Percentiles rank a stretch among this genome's conserved stretches.
These are phyloP conservation scores for Saccopteryx leptura DNA, from an alignment of 2,113 vertebrate species.

Conservation along the genomic window DNA sequence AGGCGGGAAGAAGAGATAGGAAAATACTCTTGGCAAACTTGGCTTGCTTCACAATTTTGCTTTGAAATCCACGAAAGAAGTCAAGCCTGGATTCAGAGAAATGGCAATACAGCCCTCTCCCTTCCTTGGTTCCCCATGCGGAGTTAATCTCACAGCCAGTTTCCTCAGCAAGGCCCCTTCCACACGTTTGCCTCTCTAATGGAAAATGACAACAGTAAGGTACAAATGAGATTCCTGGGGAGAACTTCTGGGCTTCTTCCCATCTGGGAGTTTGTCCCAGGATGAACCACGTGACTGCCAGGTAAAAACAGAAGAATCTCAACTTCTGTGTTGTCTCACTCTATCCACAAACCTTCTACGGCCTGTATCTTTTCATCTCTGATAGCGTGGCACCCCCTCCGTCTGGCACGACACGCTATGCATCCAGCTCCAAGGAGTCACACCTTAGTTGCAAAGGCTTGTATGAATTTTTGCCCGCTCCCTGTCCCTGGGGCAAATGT, in stretches of 20 bases:
- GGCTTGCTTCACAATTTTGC: neutral
- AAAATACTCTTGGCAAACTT: neutral
- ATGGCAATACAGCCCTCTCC: neutral
- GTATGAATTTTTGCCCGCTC: neutral
- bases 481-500: neutral
- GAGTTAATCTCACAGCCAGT: neutral
- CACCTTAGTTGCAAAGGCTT: neutral
- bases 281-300: neutral
- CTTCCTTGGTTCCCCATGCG: neutral
- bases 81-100: neutral
- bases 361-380: neutral
- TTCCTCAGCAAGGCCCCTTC: neutral
- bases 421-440: neutral
- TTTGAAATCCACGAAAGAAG: neutral
- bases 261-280: neutral
- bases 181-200: neutral
- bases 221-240: neutral
- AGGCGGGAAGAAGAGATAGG: neutral
- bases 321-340: constrained; percentile 17
- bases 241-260: neutral
- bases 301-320: constrained; percentile 35
- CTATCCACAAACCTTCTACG: neutral
- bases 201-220: neutral
- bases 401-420: neutral
- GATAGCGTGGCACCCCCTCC: neutral